Evolutionary conservation across 2,888 invertebrate genomes (phyloP), one percentile per base, ranked within the genome.

Genomic region (Harpalus rubripes): DNA sequence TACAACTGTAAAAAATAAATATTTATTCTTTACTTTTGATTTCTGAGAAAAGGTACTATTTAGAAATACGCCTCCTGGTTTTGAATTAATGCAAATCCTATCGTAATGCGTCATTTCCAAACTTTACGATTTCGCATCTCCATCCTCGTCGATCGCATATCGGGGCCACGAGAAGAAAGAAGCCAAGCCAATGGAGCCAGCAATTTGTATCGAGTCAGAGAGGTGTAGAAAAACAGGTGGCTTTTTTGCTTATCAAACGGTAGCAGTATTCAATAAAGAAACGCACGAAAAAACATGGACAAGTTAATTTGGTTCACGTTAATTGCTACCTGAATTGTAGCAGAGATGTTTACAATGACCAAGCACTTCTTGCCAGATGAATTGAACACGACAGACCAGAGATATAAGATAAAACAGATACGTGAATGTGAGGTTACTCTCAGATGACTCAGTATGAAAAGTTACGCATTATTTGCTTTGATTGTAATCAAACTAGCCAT

Each of bases 201-300:
- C 41, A 78, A 78, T 78, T 78, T 78, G 78, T 82, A 44, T 26
- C 56, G 44, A 7, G 44, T 7, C 8, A 26, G 65, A 63, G 63
- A 81, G 81, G 16, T 32, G 32, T 8, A 74, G 15, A 82, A 82
- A 81, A 82, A 72, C 68, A 58, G 26, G 41, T 15, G 68, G 18
- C 32, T 82, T 81, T 81, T 82, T 82, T 82, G 82, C 72, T 82
- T 22, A 72, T 82, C 82, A 82, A 82, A 82, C 82, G 59, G 82
- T 82, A 82, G 82, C 82, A 82, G 72, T 82, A 72, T 82, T 82
- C 72, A 82, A 82, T 82, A 82, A 82, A 82, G 68, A 82, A 82
- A 72, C 59, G 81, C 52, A 52, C 8, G 68, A 68, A 68, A 65
- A 68, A 68, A 68, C 44, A 18, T 16, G 44, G 22, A 81, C 81